Conservation (phyloP, 53 echinoderm and acorn worm genomes). For the Paracentrotus lividus region DNA sequence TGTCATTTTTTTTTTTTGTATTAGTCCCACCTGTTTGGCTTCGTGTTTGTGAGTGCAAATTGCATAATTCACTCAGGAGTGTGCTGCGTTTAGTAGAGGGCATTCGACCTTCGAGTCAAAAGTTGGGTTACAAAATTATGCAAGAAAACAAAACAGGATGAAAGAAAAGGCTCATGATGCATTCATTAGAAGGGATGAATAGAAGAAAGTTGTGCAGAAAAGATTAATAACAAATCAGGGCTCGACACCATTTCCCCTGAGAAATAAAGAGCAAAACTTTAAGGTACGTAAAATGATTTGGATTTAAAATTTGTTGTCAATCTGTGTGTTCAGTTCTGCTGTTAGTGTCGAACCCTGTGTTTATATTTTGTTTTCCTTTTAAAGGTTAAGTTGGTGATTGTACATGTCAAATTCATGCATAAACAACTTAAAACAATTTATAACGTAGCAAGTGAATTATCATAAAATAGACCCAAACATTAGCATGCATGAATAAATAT, state of each 20-base stretch:
- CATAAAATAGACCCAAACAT: not conserved
- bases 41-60: slow-evolving; percentile 47
- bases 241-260: too few relatives aligned
- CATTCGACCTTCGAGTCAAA: slow-evolving; percentile 51
- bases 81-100: slow-evolving; percentile 57
- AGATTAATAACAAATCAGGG: not conserved
- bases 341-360: too few relatives aligned
- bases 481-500: not conserved
- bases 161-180: not conserved
- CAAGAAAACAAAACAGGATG: slow-evolving; percentile 16
- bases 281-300: too few relatives aligned
- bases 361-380: too few relatives aligned
- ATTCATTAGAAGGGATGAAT: slow-evolving; percentile 9
- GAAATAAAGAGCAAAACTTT: too few relatives aligned
- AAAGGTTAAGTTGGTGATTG: not conserved
- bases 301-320: too few relatives aligned
- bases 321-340: too few relatives aligned
- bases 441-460: not conserved
- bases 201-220: not conserved
- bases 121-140: slow-evolving; percentile 36
- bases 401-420: not conserved
- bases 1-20: not conserved
- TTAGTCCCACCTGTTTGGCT: slow-evolving; percentile 54
- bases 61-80: slow-evolving; percentile 37
- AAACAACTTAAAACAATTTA: not conserved